Base-by-base conservation (phyloP, 1,140 invertebrate species). In the Manduca sexta region DNA sequence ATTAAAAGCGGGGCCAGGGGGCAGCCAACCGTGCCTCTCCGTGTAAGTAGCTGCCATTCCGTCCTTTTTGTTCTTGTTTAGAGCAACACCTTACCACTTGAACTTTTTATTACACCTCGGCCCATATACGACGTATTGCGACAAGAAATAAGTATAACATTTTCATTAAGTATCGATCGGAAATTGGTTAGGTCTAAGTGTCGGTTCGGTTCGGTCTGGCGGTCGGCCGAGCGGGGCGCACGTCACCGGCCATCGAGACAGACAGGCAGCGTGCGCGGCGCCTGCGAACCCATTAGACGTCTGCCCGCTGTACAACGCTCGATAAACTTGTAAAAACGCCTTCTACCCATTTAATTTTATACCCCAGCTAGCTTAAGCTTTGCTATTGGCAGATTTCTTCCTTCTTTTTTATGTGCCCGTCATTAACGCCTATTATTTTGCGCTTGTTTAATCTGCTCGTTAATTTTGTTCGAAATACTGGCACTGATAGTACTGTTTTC, bases 261-360 rank as follows among this genome's bases (percentile, higher is more conserved):
- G 77, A 69, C 78, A 68, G 80, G 73, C 80, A 81, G 76, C 76
- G 76, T 62, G 69, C 68, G 69, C 72, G 78, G 78, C 78, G 78
- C 81, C 81, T 79, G 61, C 56, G 59, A 71, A 69, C 69, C 76
- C 81, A 81, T 82, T 82, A 82, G 66, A 69, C 69, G 81, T 82
- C 78, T 79, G 74, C 69, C 70, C 72, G 70, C 80, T 82, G 74
- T 80, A 59, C 75, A 79, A 79, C 78, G 81, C 81, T 84, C 81
- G 78, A 84, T 84, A 84, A 84, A 84, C 78, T 84, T 82, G 77
- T 81, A 84, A 84, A 84, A 84, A 84, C 81, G 78, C 74, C 76
- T 84, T 79, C 78, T 82, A 84, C 70, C 74, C 78, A 84, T 84
- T 84, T 84, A 82, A 81, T 81, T 82, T 84, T 81, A 82, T 81